Conservation (phyloP, 1,140 invertebrate species). For the Procambarus virginalis region DNA sequence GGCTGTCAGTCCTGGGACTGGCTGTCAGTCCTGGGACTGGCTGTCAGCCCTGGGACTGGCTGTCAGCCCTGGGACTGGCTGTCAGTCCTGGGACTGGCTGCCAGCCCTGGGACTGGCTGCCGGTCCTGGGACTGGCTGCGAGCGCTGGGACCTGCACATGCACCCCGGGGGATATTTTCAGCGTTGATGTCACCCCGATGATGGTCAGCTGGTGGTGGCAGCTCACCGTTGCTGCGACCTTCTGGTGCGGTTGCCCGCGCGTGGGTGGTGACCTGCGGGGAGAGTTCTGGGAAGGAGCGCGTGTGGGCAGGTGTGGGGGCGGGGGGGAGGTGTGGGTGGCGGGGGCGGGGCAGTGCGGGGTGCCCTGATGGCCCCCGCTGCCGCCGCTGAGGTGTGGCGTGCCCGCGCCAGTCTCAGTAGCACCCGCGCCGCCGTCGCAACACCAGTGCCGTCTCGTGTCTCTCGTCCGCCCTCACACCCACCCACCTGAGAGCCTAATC, state of each 20-base stretch:
- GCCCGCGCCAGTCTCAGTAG: constrained; percentile 43
- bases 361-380: constrained; percentile 14
- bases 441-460: constrained; percentile 32
- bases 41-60: too few species aligned
- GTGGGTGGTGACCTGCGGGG: constrained; percentile 21
- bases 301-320: constrained; percentile 47
- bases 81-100: too few species aligned
- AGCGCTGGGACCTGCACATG: not conserved
- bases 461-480: constrained; percentile 62
- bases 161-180: constrained; percentile 25
- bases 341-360: constrained; percentile 21
- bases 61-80: too few species aligned
- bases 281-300: constrained; percentile 57
- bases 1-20: too few species aligned
- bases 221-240: constrained; percentile 8
- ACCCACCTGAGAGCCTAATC: constrained; percentile 46
- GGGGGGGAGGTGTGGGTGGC: not conserved
- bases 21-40: too few species aligned
- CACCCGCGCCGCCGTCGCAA: constrained; percentile 44
- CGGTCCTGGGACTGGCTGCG: not conserved
- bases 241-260: constrained; percentile 24
- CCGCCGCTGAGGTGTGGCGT: not conserved
- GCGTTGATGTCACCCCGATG: constrained; percentile 20
- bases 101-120: not conserved
- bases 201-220: not conserved